Conservation (phyloP, 1,140 invertebrate species). For the Listronotus bonariensis region DNA sequence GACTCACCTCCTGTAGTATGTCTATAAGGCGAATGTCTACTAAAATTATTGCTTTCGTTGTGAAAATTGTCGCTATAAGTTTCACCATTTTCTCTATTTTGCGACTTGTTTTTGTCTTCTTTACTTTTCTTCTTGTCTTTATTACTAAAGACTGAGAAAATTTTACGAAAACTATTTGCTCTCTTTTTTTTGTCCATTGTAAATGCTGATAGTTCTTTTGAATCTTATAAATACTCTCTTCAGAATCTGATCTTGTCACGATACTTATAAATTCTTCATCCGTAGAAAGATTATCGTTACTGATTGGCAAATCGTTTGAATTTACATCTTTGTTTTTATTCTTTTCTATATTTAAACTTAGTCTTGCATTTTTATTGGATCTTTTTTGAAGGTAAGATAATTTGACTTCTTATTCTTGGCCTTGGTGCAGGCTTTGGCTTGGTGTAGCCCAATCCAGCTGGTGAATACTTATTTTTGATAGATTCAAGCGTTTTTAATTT, state of each 20-base stretch:
- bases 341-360: conserved; percentile 28
- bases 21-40: conserved; percentile 41
- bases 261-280: conserved; percentile 42
- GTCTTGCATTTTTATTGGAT: conserved; percentile 8
- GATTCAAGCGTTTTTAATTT: conserved; percentile 23
- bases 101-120: conserved; percentile 37
- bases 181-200: conserved; percentile 52
- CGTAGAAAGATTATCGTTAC: conserved; percentile 19
- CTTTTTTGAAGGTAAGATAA: conserved; percentile 18
- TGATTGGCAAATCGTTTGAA: conserved; percentile 32
- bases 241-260: conserved; percentile 43
- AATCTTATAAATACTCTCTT: conserved; percentile 48
- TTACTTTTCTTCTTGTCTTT: conserved; percentile 51
- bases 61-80: conserved; percentile 46
- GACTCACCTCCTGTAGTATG: conserved; percentile 40
- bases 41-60: conserved; percentile 47
- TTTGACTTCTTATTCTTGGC: conserved; percentile 33
- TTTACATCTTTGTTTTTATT: conserved; percentile 41
- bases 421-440: conserved; percentile 19
- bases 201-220: conserved; percentile 45
- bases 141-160: conserved; percentile 47
- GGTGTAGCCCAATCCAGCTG: conserved; percentile 38
- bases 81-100: conserved; percentile 38
- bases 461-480: conserved; percentile 43
- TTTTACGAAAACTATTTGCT: conserved; percentile 46